phyloP scores from a whole-genome alignment of 2,797 vertebrate species.

The Gallinago stenura region DNA sequence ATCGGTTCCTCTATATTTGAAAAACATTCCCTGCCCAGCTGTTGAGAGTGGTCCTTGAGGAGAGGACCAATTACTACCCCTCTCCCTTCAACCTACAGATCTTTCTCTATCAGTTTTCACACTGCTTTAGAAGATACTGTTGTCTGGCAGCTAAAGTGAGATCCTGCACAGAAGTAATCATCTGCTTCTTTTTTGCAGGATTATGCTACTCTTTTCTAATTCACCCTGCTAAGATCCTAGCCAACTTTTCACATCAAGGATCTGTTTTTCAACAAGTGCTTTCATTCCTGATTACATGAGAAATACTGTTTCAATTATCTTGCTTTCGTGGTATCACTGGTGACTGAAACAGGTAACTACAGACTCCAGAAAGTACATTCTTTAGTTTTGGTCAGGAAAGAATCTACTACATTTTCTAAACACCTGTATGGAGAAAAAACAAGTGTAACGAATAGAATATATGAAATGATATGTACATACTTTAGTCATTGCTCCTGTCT shows the following conservation, averaged over 20 bases:
- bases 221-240: not conserved
- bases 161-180: not conserved
- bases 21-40: not conserved
- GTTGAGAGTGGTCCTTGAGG: not conserved
- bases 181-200: not conserved
- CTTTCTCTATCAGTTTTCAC: not conserved
- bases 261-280: not conserved
- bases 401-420: not conserved
- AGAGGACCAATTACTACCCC: not conserved
- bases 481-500: slow-evolving; percentile 94
- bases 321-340: not conserved
- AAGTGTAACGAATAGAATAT: not conserved
- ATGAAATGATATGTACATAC: slow-evolving; percentile 77
- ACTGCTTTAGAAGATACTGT: not conserved
- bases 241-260: not conserved
- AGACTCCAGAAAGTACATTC: not conserved
- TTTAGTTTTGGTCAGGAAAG: not conserved
- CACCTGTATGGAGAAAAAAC: not conserved
- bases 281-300: not conserved
- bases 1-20: not conserved
- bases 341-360: not conserved
- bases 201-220: not conserved
- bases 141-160: not conserved
- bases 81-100: not conserved
- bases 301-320: not conserved